phyloP scores from a whole-genome alignment of 2,797 vertebrate genomes.

The Alca torda region DNA sequence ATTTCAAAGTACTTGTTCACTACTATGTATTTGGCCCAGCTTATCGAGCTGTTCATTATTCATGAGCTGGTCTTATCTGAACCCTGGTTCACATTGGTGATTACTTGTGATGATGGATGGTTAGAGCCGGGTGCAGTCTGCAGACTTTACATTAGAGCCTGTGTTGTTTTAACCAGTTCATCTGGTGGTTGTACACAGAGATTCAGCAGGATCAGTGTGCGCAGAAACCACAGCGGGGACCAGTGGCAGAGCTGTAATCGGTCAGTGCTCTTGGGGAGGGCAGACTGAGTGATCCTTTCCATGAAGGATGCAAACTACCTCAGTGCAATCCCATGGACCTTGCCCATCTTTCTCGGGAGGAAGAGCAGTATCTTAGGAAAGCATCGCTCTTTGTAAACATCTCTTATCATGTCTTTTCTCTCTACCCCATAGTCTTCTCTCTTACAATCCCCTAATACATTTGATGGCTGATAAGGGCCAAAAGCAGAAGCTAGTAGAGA shows the following conservation, averaged over 20 bases:
- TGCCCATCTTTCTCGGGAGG: background rate
- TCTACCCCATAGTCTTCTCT: background rate
- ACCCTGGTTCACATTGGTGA: background rate
- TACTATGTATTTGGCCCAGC: background rate
- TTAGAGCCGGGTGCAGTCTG: background rate
- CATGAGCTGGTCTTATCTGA: conserved; percentile 25
- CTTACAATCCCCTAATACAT: background rate
- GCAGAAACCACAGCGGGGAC: background rate
- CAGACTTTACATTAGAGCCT: background rate
- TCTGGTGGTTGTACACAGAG: background rate
- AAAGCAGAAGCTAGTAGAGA: conserved; percentile 63
- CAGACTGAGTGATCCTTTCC: background rate
- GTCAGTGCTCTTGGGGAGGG: background rate
- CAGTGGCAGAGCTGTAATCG: background rate
- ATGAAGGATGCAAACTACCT: background rate
- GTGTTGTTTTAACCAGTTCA: background rate
- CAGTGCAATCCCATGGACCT: background rate
- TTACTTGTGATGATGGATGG: conserved; percentile 13
- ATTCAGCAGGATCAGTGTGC: background rate
- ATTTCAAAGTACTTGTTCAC: background rate
- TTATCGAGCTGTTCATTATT: conserved; percentile 16
- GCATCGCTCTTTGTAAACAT: background rate
- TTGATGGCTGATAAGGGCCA: conserved; percentile 26
- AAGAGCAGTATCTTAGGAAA: background rate
- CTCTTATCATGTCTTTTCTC: background rate